Conservation (phyloP, 64 coral and sea anemone genomes). For the Montipora foliosa region DNA sequence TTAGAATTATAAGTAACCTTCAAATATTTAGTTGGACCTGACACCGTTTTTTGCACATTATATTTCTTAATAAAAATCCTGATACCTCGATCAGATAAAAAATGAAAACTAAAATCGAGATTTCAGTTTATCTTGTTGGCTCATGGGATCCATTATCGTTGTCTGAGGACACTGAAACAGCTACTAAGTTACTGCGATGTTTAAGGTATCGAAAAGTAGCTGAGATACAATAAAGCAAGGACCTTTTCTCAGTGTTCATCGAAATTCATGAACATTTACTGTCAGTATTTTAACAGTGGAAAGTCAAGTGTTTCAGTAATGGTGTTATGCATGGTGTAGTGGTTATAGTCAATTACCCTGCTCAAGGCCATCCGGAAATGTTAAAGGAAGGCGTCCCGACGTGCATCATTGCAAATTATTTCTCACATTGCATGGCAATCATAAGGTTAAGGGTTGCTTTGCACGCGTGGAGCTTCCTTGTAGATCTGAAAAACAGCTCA, state of each 20-base stretch:
- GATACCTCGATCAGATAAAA: not conserved
- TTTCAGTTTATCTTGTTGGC: too few species aligned
- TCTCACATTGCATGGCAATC: not conserved
- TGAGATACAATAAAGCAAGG: too few species aligned
- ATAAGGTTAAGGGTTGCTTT: not conserved
- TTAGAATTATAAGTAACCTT: not conserved
- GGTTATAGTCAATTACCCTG: conserved; percentile 1
- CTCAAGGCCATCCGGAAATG: conserved; percentile 3
- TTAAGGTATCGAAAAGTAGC: too few species aligned
- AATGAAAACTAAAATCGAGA: not conserved
- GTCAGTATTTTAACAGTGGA: not conserved
- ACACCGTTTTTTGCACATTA: too few species aligned
- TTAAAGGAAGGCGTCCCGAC: not conserved
- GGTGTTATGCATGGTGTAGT: not conserved
- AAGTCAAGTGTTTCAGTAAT: not conserved
- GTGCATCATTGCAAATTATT: not conserved
- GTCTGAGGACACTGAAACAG: not conserved
- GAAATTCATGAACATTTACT: not conserved
- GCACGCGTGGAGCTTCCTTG: not conserved
- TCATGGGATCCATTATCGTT: not conserved
- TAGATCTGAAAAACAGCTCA: not conserved
- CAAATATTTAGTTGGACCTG: too few species aligned
- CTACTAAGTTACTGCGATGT: not conserved
- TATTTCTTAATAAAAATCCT: not conserved
- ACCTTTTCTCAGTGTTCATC: too few species aligned